Evolutionary conservation across 2,113 vertebrate genomes (phyloP).

Genomic region (Chaetorhynchus papuensis): DNA sequence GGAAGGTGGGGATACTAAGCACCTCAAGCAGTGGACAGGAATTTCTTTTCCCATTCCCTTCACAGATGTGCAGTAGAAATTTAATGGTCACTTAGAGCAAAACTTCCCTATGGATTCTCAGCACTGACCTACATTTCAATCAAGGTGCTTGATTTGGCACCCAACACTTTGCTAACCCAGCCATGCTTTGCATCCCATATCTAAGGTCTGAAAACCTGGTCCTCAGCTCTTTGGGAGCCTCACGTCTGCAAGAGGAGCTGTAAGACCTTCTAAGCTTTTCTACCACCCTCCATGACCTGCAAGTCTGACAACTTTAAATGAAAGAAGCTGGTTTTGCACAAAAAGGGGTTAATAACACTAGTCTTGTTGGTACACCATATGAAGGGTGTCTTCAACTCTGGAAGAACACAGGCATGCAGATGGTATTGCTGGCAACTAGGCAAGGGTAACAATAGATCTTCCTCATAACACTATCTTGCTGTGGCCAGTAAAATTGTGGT

Average conservation of each 20-base stretch:
- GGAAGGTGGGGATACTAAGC: background rate
- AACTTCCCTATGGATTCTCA: background rate
- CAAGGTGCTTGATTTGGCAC: background rate
- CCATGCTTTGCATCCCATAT: background rate
- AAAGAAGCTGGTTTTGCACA: background rate
- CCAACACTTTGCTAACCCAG: background rate
- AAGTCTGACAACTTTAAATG: background rate
- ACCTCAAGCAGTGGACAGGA: background rate
- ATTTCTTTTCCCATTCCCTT: background rate
- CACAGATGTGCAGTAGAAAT: background rate
- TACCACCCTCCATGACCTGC: accelerated
- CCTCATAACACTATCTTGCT: background rate
- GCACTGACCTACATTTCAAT: background rate
- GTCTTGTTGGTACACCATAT: background rate
- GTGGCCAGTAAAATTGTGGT: background rate
- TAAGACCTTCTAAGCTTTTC: background rate
- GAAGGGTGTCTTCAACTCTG: background rate
- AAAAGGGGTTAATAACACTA: background rate
- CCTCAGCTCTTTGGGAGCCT: background rate
- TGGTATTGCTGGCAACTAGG: background rate
- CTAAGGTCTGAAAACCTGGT: background rate
- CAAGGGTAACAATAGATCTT: background rate
- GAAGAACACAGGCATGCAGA: background rate
- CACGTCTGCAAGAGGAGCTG: background rate
- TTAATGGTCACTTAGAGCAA: background rate